Base-by-base conservation (phyloP, 2,113 vertebrate species). In the Mugil cephalus region DNA sequence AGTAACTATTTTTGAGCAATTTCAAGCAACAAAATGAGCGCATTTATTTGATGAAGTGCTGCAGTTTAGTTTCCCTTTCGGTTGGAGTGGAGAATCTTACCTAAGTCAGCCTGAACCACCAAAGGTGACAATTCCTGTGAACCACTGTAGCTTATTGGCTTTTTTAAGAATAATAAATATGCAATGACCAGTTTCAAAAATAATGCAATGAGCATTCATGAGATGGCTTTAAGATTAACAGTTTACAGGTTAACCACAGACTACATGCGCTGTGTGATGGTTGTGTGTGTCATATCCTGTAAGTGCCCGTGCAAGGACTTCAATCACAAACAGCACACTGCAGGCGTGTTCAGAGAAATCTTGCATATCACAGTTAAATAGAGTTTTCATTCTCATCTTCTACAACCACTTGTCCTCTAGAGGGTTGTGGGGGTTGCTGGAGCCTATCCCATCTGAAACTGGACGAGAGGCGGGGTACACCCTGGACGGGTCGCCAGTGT, bases 241-340 rank as follows among this genome's bases (percentile, higher is more conserved):
- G 53, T 51, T 67, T 45, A 74, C 51, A 72, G 21, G 63, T 66
- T 73, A 72, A 83, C 80, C 77, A 76, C 77, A 1, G 14, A 13
- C 52, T 65, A 52, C 15, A 36, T 46, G 52, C 64, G 52, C 30
- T 60, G 55, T 21, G 51, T 74, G 61, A 69, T 34, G 51, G 35
- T 34, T 54, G 34, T 8, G 52, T 66, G 59, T 21, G 12, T 77
- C 72, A 83, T 13, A 66, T 74, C 64, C 58, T 81, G 66, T 47
- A 21, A 58, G 47, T 24, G 40, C 17, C 59, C 62, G 54, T 19
- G 21, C 4, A 19, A 17, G 42, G 50, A 7, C n/a, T 18, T 73
- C 38, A 66, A 35, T 72, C 19, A 53, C 48, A 51, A 60, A 15
- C 42, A 64, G 40, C 1, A 40, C 21, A 46, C 7, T 12, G 34